Evolutionary conservation across 2,797 vertebrate species (phyloP).

Genomic region (Limnodromus scolopaceus): DNA sequence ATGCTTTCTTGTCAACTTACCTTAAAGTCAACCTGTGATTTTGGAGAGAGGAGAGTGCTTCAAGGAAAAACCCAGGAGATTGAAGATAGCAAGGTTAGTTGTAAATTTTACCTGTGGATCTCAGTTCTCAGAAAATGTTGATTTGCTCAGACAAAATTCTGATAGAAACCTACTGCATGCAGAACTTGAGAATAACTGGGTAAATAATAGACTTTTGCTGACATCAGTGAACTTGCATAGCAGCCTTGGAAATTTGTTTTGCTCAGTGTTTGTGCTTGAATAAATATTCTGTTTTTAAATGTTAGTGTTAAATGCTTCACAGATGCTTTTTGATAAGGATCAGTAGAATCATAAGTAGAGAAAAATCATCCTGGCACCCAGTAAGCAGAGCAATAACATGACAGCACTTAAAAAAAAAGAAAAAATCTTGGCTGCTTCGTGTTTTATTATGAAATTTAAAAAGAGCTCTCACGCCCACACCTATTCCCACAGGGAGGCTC

Average conservation of each 20-base stretch:
- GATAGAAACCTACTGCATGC: neutral
- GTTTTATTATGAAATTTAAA: conserved; percentile 43
- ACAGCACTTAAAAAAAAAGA: neutral
- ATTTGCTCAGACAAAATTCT: conserved; percentile 2
- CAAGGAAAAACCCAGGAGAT: conserved; percentile 81
- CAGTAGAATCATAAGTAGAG: neutral
- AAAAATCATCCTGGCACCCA: neutral
- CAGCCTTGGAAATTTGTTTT: conserved; percentile 13
- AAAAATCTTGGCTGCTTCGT: conserved; percentile 37
- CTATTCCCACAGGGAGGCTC: conserved; percentile 49
- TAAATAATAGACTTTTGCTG: neutral
- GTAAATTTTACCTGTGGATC: conserved; percentile 35
- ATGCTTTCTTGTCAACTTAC: conserved; percentile 87
- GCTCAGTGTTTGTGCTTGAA: neutral
- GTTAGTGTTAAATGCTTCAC: neutral
- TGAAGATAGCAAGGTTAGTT: conserved; percentile 95
- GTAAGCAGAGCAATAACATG: conserved; percentile 20
- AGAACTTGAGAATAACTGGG: neutral
- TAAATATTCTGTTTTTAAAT: neutral
- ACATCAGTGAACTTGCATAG: neutral
- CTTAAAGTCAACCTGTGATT: conserved; percentile 84
- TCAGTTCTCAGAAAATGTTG: neutral
- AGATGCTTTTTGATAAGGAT: neutral
- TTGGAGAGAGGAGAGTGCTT: conserved; percentile 81
- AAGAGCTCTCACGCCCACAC: conserved; percentile 60